Evolutionary conservation across 2,888 invertebrate genomes (phyloP), one percentile per base, ranked within the genome.

Genomic region (Pterostichus niger): DNA sequence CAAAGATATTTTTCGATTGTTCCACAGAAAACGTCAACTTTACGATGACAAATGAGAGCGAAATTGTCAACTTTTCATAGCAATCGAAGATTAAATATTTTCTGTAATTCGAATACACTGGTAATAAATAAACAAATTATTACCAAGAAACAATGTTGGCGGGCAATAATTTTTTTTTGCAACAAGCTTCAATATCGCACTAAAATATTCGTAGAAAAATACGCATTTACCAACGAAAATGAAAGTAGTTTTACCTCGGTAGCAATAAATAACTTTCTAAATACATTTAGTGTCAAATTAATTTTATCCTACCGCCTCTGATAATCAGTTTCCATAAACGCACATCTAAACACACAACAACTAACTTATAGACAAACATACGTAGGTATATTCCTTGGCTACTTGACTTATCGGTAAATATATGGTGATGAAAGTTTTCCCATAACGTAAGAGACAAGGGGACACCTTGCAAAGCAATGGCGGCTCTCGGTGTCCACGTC

Each of bases 381-480:
- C 59, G 59, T 59, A 59, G 31, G 31, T 9, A 31, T 31, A 2
- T 24, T 24, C 1, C 24, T 24, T 11, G 24, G 33, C 33, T 59
- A 24, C 59, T 59, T 59, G 59, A 31, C 5, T 6, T 59, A 11
- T 59, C 11, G 9, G 11, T 59, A 24, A 31, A 59, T 59, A 24
- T 24, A 59, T 59, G 59, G 59, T 24, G 31, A 59, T 59, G 59
- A 59, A 59, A 59, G 59, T 59, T 59, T 59, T 24, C 59, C n/a
- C 33, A 24, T 24, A 24, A 24, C 24, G 24, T 24, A 24, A 24
- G 24, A 24, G 24, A 31, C 24, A 31, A 59, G n/a, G 31, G 13
- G 49, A 9, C 49, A 56, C 54, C 13, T 56, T 15, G 54, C 54
- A 56, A 15, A 17, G 15, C 17, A 17, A 17, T 13, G 13, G 24